Percentiles rank a stretch among this genome's conserved stretches.
Conservation (phyloP, 1,140 invertebrate genomes). For the Apocrypta bakeri region DNA sequence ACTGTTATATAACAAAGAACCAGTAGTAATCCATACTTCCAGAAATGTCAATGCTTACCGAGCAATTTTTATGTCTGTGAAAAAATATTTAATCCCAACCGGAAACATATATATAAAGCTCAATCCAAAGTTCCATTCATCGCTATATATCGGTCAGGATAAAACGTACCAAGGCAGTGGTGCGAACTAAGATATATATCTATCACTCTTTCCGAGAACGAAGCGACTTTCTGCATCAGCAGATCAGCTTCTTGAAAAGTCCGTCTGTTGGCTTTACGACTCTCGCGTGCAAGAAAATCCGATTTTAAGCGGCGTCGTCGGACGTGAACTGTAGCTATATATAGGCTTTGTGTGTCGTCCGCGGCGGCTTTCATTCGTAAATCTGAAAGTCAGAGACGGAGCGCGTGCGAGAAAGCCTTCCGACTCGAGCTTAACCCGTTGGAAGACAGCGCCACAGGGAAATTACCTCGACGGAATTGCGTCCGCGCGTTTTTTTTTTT, state of each 20-base stretch:
- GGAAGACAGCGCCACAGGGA: constrained; percentile 5
- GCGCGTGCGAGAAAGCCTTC: background rate
- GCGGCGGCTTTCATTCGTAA: background rate
- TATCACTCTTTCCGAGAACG: too few relatives aligned
- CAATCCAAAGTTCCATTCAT: too few relatives aligned
- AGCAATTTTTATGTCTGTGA: too few relatives aligned
- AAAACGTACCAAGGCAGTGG: too few relatives aligned
- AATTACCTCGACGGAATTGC: constrained; percentile 3
- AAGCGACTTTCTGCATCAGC: background rate
- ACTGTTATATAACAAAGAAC: too few relatives aligned
- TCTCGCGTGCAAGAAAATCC: background rate
- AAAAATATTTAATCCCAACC: too few relatives aligned
- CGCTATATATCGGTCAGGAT: too few relatives aligned
- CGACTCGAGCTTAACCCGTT: background rate
- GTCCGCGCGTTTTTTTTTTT: background rate
- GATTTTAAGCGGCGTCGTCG: constrained; percentile 8
- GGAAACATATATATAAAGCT: too few relatives aligned
- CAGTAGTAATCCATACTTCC: too few relatives aligned
- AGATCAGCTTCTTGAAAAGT: background rate
- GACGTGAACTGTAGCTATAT: background rate
- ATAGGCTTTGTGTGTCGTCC: constrained; percentile 1
- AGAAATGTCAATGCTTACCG: too few relatives aligned
- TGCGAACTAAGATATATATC: too few relatives aligned
- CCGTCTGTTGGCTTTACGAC: background rate
- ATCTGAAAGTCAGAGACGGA: background rate